A percentile compares a stretch with the other conserved stretches of the same genome.
Evolutionary conservation across 2,797 vertebrate species (phyloP).

Genomic region (Epinephelus malabaricus): DNA sequence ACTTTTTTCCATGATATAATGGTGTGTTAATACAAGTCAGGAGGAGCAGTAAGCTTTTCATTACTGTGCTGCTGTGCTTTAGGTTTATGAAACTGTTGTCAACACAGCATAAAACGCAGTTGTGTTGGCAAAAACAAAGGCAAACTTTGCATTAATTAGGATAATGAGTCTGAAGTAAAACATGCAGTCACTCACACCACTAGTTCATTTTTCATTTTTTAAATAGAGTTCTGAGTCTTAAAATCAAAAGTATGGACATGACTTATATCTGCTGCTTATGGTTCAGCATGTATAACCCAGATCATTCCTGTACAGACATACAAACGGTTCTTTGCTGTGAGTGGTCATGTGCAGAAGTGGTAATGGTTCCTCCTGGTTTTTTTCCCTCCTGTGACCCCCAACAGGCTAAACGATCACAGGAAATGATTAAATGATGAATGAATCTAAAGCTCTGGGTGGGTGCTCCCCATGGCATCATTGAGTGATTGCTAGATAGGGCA

Average conservation of each 20-base stretch:
- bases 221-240: neutral
- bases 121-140: conserved; percentile 3
- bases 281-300: too few relatives aligned
- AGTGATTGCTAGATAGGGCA: neutral
- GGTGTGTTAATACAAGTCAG: neutral
- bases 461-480: neutral
- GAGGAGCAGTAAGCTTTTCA: neutral
- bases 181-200: neutral
- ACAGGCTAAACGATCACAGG: too few relatives aligned
- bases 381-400: too few relatives aligned
- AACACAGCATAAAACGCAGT: neutral
- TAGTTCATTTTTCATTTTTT: neutral
- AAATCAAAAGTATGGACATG: neutral
- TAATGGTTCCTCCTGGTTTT: neutral
- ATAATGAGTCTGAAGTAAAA: conserved; percentile 5
- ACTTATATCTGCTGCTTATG: too few relatives aligned
- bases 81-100: conserved; percentile 1
- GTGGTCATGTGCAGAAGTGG: neutral
- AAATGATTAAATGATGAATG: too few relatives aligned
- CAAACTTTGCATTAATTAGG: neutral
- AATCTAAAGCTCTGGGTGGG: neutral
- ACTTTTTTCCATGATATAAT: conserved; percentile 1
- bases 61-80: neutral
- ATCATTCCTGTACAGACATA: neutral
- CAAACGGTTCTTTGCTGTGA: neutral